Evolutionary conservation across 2,797 vertebrate genomes (phyloP), one percentile per base, ranked within the genome.

Genomic region (Chromis chromis): DNA sequence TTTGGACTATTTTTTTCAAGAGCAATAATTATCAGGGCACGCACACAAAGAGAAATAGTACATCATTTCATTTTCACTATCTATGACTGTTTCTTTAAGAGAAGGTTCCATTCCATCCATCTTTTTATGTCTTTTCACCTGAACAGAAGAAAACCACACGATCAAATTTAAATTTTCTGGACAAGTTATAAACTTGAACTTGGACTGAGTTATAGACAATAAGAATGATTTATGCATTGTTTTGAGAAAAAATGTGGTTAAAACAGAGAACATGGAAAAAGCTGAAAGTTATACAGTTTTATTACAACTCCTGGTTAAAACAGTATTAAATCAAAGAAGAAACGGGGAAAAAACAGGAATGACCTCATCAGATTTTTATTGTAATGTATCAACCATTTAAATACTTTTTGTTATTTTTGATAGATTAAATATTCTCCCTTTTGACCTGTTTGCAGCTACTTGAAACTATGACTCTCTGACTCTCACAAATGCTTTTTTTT

Each of bases 1-100:
- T 65, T 83, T 73, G 49, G 12, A 59, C 36, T 70, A 28, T 24
- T 58, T 77, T 83, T 25, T 48, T 64, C 19, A 53, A 72, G 55
- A 64, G 48, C 49, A 40, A 66, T 65, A 62, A 76, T 63, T 73
- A 57, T 65, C 48, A 59, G 40, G 36, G 39, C 12, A 71, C n/a
- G 39, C 3, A 22, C 10, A 50, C 22, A 11, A 39, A 10, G 16
- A 14, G 36, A 36, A 22, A 53, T 42, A 53, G 3, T 40, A 17
- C 24, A 14, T 8, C 19, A 10, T 46, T 31, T 36, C n/a, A 24
- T 24, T 6, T 17, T 19, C 13, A 28, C 2, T 27, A 14, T 14
- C 12, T 24, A 13, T 53, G 12, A 14, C 27, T 13, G 16, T 19
- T 16, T 17, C 6, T 46, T 46, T 46, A 42, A 17, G 16, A 46